phyloP scores from a whole-genome alignment of 2,113 vertebrate genomes.

The Sapayoa aenigma region DNA sequence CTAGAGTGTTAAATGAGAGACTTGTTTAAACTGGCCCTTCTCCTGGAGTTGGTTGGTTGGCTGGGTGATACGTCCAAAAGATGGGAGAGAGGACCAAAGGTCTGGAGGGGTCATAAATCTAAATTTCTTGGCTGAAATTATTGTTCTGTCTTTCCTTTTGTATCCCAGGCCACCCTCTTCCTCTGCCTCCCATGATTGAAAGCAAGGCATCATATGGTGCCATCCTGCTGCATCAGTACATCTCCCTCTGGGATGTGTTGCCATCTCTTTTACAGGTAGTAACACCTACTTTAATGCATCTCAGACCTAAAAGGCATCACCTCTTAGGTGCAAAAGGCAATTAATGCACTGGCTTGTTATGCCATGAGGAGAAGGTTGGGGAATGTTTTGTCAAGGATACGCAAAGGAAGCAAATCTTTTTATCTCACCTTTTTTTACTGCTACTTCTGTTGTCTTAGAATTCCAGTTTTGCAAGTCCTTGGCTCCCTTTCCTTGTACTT shows the following conservation, averaged over 20 bases:
- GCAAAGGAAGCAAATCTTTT: background rate
- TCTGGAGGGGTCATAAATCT: background rate
- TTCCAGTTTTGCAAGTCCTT: background rate
- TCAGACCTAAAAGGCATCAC: background rate
- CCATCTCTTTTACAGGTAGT: constrained; percentile 73
- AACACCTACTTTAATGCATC: background rate
- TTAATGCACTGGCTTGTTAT: background rate
- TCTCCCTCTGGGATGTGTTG: constrained; percentile 87
- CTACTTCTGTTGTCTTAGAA: background rate
- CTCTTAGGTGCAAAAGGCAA: background rate
- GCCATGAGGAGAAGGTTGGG: background rate
- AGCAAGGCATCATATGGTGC: constrained; percentile 68
- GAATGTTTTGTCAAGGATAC: background rate
- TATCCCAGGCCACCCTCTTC: constrained; percentile 63
- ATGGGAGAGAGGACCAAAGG: background rate
- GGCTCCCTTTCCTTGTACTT: background rate
- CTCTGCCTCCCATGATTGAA: constrained; percentile 62
- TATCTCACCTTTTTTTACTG: background rate
- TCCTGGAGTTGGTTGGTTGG: background rate
- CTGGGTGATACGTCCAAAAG: background rate
- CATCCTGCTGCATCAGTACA: constrained; percentile 70
- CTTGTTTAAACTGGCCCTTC: background rate
- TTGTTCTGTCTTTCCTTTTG: background rate
- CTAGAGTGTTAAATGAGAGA: background rate
- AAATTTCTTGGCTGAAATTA: background rate